Evolutionary conservation across 2,113 vertebrate species (phyloP), one percentile per base, ranked within the genome.

Genomic region (Daphoenositta chrysoptera): DNA sequence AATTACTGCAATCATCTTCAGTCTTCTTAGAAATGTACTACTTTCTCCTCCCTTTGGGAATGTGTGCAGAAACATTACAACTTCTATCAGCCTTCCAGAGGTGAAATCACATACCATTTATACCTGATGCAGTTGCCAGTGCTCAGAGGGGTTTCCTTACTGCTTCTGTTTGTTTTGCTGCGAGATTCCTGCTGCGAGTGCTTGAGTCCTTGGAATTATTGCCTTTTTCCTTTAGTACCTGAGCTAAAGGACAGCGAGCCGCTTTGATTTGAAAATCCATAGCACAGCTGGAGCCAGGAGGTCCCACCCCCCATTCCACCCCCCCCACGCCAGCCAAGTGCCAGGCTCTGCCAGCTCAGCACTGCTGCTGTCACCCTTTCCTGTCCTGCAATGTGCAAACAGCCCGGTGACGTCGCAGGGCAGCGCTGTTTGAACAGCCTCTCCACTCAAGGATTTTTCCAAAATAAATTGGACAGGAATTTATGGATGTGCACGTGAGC

Each of bases 361-460:
- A 11, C 28, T 71, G 78, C 93, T 56, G 50, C 2, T 89, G 75
- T 89, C 82, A 42, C 89, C 9, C 73, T 19, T 82, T 60, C 61
- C 84, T 14, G 31, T 80, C 85, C 78, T 0, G 45, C 94, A 93
- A 83, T 96, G 93, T 87, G 93, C 93, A 96, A 97, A 96, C 89
- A 97, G 90, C 87, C 57, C 0, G 0, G 47, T 92, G 88, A 80
- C 33, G 13, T 28, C 31, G 91, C 2, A 0, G 45, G 56, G 48
- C 22, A 18, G 6, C 0, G 3, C 72, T 94, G 54, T 91, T 95
- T 94, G 91, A 93, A 75, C 83, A 90, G 61, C 1, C 70, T 61
- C 79, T 81, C 11, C 83, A 64, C 44, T 83, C 88, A 95, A 94
- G 88, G 83, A 77, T 63, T 76, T 87, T 83, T 91, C 83, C 47